Conservation (phyloP, 2,797 vertebrate genomes). For the Channallabes apus region DNA sequence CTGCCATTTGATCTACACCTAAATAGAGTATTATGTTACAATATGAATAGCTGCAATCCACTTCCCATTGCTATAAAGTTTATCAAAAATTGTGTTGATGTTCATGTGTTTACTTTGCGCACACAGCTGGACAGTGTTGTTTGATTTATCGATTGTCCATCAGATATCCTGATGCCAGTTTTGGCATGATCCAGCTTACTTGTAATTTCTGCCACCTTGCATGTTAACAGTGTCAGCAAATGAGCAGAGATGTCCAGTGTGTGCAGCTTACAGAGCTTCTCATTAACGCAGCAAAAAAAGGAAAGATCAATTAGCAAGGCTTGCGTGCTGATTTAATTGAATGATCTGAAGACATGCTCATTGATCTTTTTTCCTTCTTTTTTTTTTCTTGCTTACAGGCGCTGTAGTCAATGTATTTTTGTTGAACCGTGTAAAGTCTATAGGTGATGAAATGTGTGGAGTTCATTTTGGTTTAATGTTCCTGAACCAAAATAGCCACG, state of each 20-base stretch:
- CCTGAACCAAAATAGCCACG: background rate
- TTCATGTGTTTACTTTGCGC: background rate
- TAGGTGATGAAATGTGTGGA: conserved; percentile 15
- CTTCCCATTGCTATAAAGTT: background rate
- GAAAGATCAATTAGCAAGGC: conserved; percentile 64
- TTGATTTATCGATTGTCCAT: conserved; percentile 28
- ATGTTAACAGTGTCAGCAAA: conserved; percentile 35
- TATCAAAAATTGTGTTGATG: background rate
- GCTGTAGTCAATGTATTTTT: conserved; percentile 37
- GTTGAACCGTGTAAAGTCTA: conserved; percentile 35
- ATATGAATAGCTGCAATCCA: background rate
- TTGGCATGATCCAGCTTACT: conserved; percentile 14
- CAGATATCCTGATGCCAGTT: conserved; percentile 22
- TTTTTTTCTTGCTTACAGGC: conserved; percentile 35
- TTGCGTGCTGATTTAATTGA: conserved; percentile 61
- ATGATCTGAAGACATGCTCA: conserved; percentile 64
- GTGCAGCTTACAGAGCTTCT: conserved; percentile 34
- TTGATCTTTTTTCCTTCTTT: conserved; percentile 54
- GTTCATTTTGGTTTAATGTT: conserved; percentile 21
- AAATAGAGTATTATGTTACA: background rate
- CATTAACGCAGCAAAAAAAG: conserved; percentile 53
- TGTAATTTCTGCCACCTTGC: conserved; percentile 30
- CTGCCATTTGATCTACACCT: background rate
- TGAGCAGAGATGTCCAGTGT: background rate
- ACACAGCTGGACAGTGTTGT: background rate